Evolutionary conservation across 2,888 invertebrate genomes (phyloP), one percentile per base, ranked within the genome.

Genomic region (Erynnis tages): DNA sequence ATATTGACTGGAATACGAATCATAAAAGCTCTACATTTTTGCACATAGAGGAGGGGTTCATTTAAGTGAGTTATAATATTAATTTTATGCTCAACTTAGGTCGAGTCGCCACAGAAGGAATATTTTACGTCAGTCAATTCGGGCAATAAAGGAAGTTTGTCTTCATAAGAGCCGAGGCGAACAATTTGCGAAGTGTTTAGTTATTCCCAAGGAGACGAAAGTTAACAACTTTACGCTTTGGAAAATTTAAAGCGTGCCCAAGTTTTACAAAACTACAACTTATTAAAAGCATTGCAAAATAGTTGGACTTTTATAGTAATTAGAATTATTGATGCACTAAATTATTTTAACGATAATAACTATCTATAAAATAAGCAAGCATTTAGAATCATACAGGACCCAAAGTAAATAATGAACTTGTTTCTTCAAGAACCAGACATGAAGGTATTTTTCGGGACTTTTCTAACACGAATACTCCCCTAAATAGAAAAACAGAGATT

Each of bases 101-200:
- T 57, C 67, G 65, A 71, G 64, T 62, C 56, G 47, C 73, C 72
- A 72, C 79, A 79, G 72, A 85, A 68, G 57, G 86, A 86, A 87
- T 87, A 85, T 84, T 85, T 82, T 75, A 85, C 64, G 63, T 58
- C 61, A 63, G 63, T 70, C 79, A 82, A 84, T 85, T 79, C 71
- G 74, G 62, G 70, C 67, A 76, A 77, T 78, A 70, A 77, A 71
- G 73, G 70, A 79, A 85, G 81, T 84, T 85, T 72, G 60, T 62
- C 60, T 64, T 61, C 62, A 63, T 69, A 63, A 70, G 67, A 69
- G 62, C 60, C 11, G 25, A 23, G 60, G 58, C 54, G 60, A 61
- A 62, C 79, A 80, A 82, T 82, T 84, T 69, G 53, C 64, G 35
- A 80, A 81, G 71, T 75, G 60, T 66, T 79, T 68, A 72, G 65